Base-by-base conservation (phyloP, 2,797 vertebrate species). In the Aulostomus chinensis region DNA sequence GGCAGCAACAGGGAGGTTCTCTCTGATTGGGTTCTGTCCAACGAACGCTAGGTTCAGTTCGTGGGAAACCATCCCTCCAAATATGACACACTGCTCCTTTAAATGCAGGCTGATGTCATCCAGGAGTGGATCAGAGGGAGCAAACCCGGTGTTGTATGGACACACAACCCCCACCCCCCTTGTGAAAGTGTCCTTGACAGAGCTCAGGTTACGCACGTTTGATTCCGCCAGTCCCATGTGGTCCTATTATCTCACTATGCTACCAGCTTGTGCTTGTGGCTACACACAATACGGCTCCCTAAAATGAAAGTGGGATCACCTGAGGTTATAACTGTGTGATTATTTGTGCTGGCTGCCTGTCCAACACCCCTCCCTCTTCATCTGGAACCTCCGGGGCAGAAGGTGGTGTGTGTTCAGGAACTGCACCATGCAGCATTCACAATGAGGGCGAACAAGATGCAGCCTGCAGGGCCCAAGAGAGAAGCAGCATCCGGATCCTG, bases 191-290 rank as follows among this genome's bases (percentile, higher is more conserved):
- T 65, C 78, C 57, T 73, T 74, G 76, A 58, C 54, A 50, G 56
- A 76, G 80, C 61, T 88, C 83, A 62, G 59, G 68, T 87, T 87
- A 77, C 81, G 56, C 66, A 25, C 25, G 13, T 68, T 64, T 73
- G 56, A 76, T 57, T 29, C 58, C 33, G 43, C 6, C 62, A 4
- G 72, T 86, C 85, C 84, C 87, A 73, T 75, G 84, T 78, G 85
- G 81, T 73, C 78, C 43, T 67, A 86, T 88, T 88, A 86, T 80
- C 43, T 39, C 48, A 22, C 55, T 40, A 28, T 58, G 70, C 74
- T 61, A 20, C 32, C 41, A 26, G 57, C 31, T 31, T n/a, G n/a
- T 6, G 24, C 24, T 13, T 49, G 43, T 40, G 22, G 62, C 66
- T 57, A 54, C 61, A 47, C 65, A 86, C 81, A 85, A 79, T 80